phyloP scores from a whole-genome alignment of 2,888 invertebrate species.

The Cosmopolites sordidus region DNA sequence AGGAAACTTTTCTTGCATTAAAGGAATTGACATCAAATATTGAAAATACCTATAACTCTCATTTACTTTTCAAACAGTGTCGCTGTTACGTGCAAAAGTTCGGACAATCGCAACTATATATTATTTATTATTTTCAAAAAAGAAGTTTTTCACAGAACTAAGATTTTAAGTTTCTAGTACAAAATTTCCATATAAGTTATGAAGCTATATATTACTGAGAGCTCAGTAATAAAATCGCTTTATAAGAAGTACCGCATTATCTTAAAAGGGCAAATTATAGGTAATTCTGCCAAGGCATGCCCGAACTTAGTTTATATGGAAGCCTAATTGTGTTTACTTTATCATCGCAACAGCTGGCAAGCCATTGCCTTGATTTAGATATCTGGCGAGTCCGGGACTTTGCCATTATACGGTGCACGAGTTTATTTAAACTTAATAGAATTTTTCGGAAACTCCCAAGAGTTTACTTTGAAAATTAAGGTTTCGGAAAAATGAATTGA shows the following conservation, averaged over 20 bases:
- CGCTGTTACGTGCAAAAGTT: too few relatives aligned
- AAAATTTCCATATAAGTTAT: too few relatives aligned
- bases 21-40: too few relatives aligned
- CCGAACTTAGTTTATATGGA: constrained; percentile 4
- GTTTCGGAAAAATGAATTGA: background rate
- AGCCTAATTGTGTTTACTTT: constrained; percentile 11
- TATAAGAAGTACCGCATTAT: background rate
- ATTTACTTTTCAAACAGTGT: too few relatives aligned
- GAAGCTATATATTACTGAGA: too few relatives aligned
- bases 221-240: too few relatives aligned
- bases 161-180: too few relatives aligned
- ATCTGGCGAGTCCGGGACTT: background rate
- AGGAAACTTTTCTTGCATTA: too few relatives aligned
- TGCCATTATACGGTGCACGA: background rate
- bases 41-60: too few relatives aligned
- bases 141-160: too few relatives aligned
- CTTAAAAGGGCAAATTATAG: background rate
- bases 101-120: too few relatives aligned
- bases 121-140: too few relatives aligned
- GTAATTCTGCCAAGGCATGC: background rate
- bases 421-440: background rate
- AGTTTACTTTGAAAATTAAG: constrained; percentile 1
- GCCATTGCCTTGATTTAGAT: constrained; percentile 11
- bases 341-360: constrained; percentile 12
- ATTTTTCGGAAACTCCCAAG: background rate